Percentiles rank a stretch among this genome's conserved stretches.
These are phyloP conservation scores for Rhabdophis nuchalis DNA, from an alignment of 2,797 vertebrate genomes.

Conservation along the genomic window DNA sequence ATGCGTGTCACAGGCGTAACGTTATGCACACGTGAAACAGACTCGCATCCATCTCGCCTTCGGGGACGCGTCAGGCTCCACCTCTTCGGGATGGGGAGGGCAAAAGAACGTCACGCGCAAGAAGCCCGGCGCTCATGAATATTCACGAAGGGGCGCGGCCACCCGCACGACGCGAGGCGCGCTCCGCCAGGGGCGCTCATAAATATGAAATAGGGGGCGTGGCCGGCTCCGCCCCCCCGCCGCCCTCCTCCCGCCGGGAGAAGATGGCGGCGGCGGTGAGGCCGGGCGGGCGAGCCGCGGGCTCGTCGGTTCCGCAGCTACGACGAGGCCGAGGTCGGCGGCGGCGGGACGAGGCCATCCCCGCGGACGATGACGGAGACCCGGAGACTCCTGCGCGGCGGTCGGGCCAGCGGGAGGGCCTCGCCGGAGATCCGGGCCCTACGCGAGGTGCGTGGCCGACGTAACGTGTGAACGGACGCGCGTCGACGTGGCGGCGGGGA, in stretches of 20 bases:
- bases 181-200: neutral
- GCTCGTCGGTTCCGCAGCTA: constrained; percentile 67
- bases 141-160: neutral
- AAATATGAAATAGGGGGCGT: neutral
- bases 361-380: constrained; percentile 17
- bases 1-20: neutral
- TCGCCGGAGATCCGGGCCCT: constrained; percentile 46
- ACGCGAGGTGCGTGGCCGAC: constrained; percentile 36
- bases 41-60: neutral
- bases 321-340: constrained; percentile 53
- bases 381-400: constrained; percentile 46
- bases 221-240: constrained; percentile 56
- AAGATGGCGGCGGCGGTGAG: constrained; percentile 56
- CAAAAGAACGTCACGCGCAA: constrained; percentile 23
- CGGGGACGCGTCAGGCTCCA: neutral
- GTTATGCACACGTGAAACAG: neutral
- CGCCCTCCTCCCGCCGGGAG: constrained; percentile 43
- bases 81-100: neutral
- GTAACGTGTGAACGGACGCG: neutral
- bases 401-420: constrained; percentile 61
- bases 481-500: neutral
- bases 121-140: neutral
- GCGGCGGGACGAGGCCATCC: neutral
- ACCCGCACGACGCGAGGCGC: constrained; percentile 16
- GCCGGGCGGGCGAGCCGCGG: constrained; percentile 62